These are phyloP conservation scores for Labia minor DNA, from an alignment of 2,888 invertebrate species.

Conservation along the genomic window DNA sequence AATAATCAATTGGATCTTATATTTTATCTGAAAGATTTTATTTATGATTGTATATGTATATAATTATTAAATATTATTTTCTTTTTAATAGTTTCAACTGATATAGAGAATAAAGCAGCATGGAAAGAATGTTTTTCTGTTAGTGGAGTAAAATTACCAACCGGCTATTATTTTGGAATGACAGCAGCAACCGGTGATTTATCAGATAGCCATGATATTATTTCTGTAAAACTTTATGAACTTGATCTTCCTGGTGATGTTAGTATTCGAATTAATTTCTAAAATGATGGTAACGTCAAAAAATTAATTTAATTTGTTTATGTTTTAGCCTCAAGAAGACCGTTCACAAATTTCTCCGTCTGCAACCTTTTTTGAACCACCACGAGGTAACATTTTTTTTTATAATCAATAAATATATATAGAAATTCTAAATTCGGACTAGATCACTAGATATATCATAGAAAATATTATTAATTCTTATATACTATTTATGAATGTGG, in stretches of 20 bases:
- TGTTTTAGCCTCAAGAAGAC: constrained; percentile 52
- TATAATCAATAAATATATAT: too few relatives aligned
- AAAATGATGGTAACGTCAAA: constrained; percentile 14
- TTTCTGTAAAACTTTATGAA: constrained; percentile 85
- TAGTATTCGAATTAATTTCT: constrained; percentile 16
- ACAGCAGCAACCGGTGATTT: constrained; percentile 96
- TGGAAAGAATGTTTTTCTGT: constrained; percentile 93
- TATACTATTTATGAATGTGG: too few relatives aligned
- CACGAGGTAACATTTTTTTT: constrained; percentile 62
- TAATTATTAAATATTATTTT: constrained; percentile 22
- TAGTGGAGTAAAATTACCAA: constrained; percentile 79
- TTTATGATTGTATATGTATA: too few relatives aligned
- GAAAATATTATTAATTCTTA: too few relatives aligned
- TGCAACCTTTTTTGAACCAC: constrained; percentile 80
- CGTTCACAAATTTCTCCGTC: constrained; percentile 77
- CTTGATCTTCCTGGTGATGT: constrained; percentile 63
- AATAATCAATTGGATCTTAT: too few relatives aligned
- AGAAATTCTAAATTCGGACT: too few relatives aligned
- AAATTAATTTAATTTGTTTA: constrained; percentile 28
- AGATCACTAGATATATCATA: too few relatives aligned
- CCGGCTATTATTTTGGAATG: constrained; percentile 88
- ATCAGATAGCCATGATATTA: constrained; percentile 90
- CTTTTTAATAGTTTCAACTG: constrained; percentile 68
- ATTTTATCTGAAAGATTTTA: too few relatives aligned
- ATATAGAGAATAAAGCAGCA: constrained; percentile 79